Conservation (phyloP, 2,113 vertebrate genomes). For the Hucho hucho region DNA sequence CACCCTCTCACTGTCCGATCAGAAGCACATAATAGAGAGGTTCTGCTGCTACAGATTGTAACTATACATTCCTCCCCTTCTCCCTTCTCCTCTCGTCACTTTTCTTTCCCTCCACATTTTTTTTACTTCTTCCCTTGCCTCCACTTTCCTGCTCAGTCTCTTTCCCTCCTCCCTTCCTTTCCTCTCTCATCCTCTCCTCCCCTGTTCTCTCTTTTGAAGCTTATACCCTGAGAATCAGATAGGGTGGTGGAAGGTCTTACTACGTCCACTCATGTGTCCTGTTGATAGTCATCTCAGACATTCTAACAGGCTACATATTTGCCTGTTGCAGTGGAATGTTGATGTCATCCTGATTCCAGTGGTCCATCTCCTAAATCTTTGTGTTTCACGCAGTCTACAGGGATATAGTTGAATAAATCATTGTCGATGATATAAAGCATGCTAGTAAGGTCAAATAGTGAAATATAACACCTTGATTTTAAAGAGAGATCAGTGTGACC, state of each 20-base stretch:
- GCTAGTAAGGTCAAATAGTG: slow-evolving; percentile 33
- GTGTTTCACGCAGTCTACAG: slow-evolving; percentile 32
- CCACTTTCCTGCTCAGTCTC: background rate
- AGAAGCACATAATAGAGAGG: slow-evolving; percentile 19
- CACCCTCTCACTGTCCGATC: slow-evolving; percentile 28
- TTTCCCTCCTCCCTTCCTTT: background rate
- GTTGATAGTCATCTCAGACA: slow-evolving; percentile 36
- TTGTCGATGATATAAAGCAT: slow-evolving; percentile 50
- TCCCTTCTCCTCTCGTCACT: background rate
- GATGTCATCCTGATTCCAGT: slow-evolving; percentile 28
- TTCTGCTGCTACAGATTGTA: slow-evolving; percentile 8
- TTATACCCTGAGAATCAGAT: slow-evolving; percentile 12
- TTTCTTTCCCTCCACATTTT: background rate
- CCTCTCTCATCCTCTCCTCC: background rate
- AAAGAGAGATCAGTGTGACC: slow-evolving; percentile 40
- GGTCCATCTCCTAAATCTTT: slow-evolving; percentile 35
- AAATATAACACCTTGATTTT: slow-evolving; percentile 28
- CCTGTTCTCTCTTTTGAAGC: slow-evolving; percentile 14
- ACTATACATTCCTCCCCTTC: background rate
- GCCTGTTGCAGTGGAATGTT: slow-evolving; percentile 23
- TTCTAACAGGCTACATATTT: slow-evolving; percentile 48
- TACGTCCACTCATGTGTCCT: background rate
- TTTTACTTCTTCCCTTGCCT: background rate
- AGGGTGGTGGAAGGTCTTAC: background rate
- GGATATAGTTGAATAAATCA: slow-evolving; percentile 55